Conservation (phyloP, 2,888 invertebrate genomes). For the Baccha elongata region DNA sequence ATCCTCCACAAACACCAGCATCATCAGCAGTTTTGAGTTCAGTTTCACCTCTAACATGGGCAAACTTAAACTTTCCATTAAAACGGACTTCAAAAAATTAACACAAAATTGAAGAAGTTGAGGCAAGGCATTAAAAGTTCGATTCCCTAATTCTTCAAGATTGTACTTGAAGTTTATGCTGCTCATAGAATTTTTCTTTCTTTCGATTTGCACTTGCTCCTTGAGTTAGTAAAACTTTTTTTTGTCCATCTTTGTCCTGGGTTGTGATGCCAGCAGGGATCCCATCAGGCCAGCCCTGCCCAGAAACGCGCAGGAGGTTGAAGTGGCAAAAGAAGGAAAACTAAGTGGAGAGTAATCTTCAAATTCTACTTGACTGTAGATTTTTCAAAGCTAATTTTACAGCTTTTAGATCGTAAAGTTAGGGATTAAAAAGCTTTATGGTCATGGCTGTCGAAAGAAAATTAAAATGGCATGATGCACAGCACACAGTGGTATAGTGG, state of each 20-base stretch:
- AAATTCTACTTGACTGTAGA: conserved; percentile 66
- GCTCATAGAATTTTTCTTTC: conserved; percentile 16
- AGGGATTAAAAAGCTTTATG: conserved; percentile 70
- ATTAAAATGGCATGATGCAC: conserved; percentile 58
- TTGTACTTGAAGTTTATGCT: conserved; percentile 65
- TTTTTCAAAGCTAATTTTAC: conserved; percentile 73
- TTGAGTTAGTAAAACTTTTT: conserved; percentile 64
- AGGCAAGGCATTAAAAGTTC: conserved; percentile 71
- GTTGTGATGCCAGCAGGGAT: conserved; percentile 22
- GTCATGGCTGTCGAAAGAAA: conserved; percentile 57
- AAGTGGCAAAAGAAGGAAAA: conserved; percentile 33
- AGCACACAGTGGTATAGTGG: background rate
- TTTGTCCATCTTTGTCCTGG: conserved; percentile 68
- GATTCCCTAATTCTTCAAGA: conserved; percentile 72
- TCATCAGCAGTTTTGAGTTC: conserved; percentile 10
- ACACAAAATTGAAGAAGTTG: conserved; percentile 72
- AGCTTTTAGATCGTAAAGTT: conserved; percentile 73
- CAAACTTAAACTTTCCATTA: conserved; percentile 53
- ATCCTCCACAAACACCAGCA: background rate
- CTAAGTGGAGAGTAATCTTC: conserved; percentile 64
- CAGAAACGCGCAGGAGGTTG: conserved; percentile 5
- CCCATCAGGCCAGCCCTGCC: background rate
- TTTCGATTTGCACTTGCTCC: conserved; percentile 33
- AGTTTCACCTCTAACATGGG: conserved; percentile 41
- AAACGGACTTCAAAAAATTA: conserved; percentile 72